phyloP scores from a whole-genome alignment of 1,140 invertebrate species.

The Coelopa frigida region DNA sequence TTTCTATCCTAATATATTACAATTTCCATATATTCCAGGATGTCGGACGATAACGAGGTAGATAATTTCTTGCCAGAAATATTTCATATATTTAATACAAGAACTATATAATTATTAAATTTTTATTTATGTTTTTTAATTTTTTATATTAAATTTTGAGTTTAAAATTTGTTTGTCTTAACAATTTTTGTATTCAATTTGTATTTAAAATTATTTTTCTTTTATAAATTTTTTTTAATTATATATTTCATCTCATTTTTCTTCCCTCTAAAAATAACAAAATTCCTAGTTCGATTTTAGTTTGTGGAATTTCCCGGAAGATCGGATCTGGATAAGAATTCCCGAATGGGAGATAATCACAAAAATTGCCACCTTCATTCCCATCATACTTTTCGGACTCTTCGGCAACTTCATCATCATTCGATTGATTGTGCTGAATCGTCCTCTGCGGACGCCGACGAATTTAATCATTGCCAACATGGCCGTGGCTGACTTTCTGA shows the following conservation, averaged over 20 bases:
- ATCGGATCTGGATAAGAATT: slow-evolving; percentile 54
- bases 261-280: no score
- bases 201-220: neutral
- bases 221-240: neutral
- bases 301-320: slow-evolving; percentile 33
- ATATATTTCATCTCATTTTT: no score
- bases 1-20: no score
- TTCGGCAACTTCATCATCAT: slow-evolving; percentile 66
- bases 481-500: slow-evolving; percentile 67
- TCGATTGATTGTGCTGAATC: slow-evolving; percentile 58
- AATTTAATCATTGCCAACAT: slow-evolving; percentile 75
- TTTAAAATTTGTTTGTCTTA: no score
- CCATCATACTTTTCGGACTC: slow-evolving; percentile 60
- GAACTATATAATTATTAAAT: no score
- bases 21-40: no score
- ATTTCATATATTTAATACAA: no score
- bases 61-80: no score
- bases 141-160: no score
- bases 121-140: no score
- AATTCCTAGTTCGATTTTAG: slow-evolving; percentile 34
- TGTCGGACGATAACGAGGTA: slow-evolving; percentile 8
- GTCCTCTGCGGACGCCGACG: slow-evolving; percentile 63
- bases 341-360: slow-evolving; percentile 52
- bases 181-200: neutral
- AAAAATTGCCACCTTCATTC: slow-evolving; percentile 53